Evolutionary conservation across 2,888 invertebrate genomes (phyloP), one percentile per base, ranked within the genome.

Genomic region (Cyaniris semiargus): DNA sequence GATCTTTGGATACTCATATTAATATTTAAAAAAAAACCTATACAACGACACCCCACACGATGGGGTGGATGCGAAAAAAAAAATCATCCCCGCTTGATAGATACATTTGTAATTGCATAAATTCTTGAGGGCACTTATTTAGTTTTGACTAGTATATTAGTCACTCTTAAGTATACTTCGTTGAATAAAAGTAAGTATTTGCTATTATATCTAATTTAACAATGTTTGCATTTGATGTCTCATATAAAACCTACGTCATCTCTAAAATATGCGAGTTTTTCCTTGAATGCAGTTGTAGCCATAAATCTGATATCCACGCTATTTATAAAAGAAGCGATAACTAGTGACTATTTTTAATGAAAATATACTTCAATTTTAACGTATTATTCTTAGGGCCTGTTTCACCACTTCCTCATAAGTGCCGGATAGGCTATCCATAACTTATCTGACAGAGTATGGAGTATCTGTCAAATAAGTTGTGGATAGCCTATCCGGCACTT

Each of bases 231-330:
- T 15, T 27, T 15, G 27, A 66, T 31, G 66, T 27, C 27, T 66
- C 66, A 66, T 66, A 66, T 66, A 27, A 66, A 27, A 23, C 8
- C 23, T 27, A 31, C 66, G 66, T 66, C 27, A 66, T 3, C 66
- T 66, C 6, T 66, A 66, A 66, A 66, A 66, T 31, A 66, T 66
- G 66, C 15, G 27, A 18, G 66, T 60, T 66, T 66, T 66, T 66
- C 66, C 66, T 66, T 7, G 27, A 66, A 66, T 66, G 66, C 66
- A 66, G 15, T 60, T 60, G 60, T 60, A 60, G 60, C 31, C 27
- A 66, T 60, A 60, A 66, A 66, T 31, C 13, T 66, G 66, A 66
- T 66, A 23, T 60, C 13, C 10, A 27, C 27, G 27, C 66, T 66
- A 27, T 66, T 66, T 31, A 27, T 31, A 31, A 60, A 23, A 23